Base-by-base conservation (phyloP, 1,140 invertebrate genomes). In the Drosophila watanabei region DNA sequence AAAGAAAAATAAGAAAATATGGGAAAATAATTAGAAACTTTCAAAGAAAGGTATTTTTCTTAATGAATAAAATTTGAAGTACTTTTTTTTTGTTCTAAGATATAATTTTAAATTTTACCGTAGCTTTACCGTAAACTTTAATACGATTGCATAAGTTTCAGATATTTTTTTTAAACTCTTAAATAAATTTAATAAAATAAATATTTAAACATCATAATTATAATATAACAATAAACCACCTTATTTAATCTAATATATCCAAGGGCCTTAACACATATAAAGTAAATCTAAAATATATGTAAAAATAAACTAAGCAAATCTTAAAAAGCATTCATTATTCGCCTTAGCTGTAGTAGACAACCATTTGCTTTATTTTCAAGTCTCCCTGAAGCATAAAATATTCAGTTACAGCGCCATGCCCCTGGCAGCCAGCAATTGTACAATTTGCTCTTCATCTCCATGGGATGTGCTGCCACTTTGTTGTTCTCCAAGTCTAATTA, bases 401-500 rank as follows among this genome's bases (percentile, higher is more conserved):
- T 87, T 81, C 84, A 87, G 77, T 82, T 82, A 87, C 70, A 82
- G 63, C 48, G 71, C 70, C 78, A 49, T 69, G 58, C 5, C 16
- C 45, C 16, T 18, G 13, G 0, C 63, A 24, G 28, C 16, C 35
- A 35, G 32, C 75, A 77, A 68, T 78, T 78, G 80, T 87, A 73
- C 76, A 87, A 88, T 88, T 87, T 88, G 80, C 80, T 71, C 35
- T 72, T 75, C 76, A 75, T 76, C 81, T 68, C 76, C 46, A 52
- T 48, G 64, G 68, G 33, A 56, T 57, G 49, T 69, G 52, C 51
- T 66, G 48, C 56, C 59, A 57, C 61, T 59, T 80, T 76, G 75
- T 88, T 87, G 80, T 80, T 77, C 82, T 64, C 68, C 86, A 87
- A 87, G 84, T 87, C 84, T 87, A 87, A 87, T 87, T 87, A 87